phyloP scores from a whole-genome alignment of 2,888 invertebrate species.

The Diploptera punctata region DNA sequence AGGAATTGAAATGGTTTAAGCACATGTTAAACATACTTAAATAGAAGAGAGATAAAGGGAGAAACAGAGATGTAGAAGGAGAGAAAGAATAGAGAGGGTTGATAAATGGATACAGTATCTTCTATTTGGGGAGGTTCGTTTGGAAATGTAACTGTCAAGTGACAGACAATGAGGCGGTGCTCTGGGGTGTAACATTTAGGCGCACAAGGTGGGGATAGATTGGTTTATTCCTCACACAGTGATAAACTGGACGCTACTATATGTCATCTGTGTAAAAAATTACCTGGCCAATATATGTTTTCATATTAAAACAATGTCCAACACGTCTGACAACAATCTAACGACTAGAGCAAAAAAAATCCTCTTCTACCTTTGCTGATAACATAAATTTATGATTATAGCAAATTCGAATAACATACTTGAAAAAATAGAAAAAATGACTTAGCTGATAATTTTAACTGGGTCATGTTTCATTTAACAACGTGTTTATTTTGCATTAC shows the following conservation, averaged over 20 bases:
- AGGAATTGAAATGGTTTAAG: too few relatives aligned
- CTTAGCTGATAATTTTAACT: too few relatives aligned
- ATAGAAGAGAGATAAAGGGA: background rate
- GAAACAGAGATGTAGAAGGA: conserved; percentile 3
- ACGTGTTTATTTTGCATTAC: too few relatives aligned
- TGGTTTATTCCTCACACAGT: background rate
- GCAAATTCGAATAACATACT: too few relatives aligned
- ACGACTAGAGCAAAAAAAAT: too few relatives aligned
- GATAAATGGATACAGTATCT: conserved; percentile 30
- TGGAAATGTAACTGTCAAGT: conserved; percentile 29
- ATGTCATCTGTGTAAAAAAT: background rate
- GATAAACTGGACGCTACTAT: background rate
- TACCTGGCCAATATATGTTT: too few relatives aligned
- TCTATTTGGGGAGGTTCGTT: conserved; percentile 29
- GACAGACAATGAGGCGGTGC: conserved; percentile 21
- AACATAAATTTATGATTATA: background rate
- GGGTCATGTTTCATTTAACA: too few relatives aligned
- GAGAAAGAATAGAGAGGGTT: background rate
- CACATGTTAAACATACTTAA: background rate
- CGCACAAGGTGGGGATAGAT: background rate
- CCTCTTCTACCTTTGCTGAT: too few relatives aligned
- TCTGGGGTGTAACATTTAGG: background rate
- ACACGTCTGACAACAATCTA: background rate
- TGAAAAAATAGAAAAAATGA: too few relatives aligned
- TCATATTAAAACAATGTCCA: too few relatives aligned